Evolutionary conservation across 2,113 vertebrate genomes (phyloP), one percentile per base, ranked within the genome.

Genomic region (Elephantulus edwardii): DNA sequence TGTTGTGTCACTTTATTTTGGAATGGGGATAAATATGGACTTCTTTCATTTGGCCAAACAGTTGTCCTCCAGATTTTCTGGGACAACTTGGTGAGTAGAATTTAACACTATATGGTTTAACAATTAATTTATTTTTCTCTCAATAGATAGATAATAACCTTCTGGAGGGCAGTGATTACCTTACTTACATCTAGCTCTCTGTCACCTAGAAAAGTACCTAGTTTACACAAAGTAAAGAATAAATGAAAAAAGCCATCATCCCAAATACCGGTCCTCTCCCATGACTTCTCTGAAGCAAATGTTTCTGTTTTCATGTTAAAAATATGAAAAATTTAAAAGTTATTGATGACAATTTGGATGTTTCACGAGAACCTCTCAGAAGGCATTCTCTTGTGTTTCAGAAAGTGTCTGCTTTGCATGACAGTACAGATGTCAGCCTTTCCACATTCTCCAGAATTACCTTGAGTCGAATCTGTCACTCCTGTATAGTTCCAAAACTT

Each of bases 401-500:
- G 85, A 94, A 92, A 90, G 91, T 90, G 93, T 95, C 83, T 96
- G 87, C 88, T 95, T 88, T 83, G 72, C 75, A 62, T 93, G 90
- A 95, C 93, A 96, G 93, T 91, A 89, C 94, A 95, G 93, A 94
- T 94, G 94, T 95, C 93, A 95, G 92, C 88, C 80, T 94, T 93
- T 83, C 85, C 66, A 83, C 85, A 74, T 83, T 93, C 74, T 71
- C 88, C 90, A 91, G 95, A 90, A 96, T 89, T 92, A 96, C 95
- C 96, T 95, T 93, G 92, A 94, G 72, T 77, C 0, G 10, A 96
- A 88, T 92, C 90, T 77, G 83, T 83, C 38, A 85, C 92, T 95
- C 85, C 93, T 0, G n/a, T 83, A 83, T 83, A 92, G 92, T 92
- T 95, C 72, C 91, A 95, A 96, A 66, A 91, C 79, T 92, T 94